Evolutionary conservation across 2,888 invertebrate genomes (phyloP).

Genomic region (Griposia aprilina): DNA sequence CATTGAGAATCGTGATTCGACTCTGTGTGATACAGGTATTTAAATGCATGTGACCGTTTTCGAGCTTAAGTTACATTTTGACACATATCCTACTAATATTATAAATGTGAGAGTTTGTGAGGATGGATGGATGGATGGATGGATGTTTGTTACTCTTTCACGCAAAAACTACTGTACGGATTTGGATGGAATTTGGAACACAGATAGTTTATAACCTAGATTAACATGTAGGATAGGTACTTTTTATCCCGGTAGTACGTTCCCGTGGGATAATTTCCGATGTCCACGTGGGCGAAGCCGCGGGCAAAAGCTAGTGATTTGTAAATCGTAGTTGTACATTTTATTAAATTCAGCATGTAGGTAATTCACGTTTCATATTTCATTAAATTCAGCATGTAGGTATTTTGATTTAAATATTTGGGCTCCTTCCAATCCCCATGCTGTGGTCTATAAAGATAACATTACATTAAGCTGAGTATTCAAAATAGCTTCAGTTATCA

Average conservation of each 20-base stretch:
- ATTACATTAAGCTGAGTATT: background rate
- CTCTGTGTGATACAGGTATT: background rate
- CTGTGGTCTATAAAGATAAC: background rate
- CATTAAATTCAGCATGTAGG: background rate
- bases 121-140: too few relatives aligned
- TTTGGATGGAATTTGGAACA: too few relatives aligned
- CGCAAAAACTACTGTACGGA: too few relatives aligned
- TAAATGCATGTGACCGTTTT: background rate
- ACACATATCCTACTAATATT: background rate
- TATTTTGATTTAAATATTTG: background rate
- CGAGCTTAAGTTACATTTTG: background rate
- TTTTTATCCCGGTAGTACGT: too few relatives aligned
- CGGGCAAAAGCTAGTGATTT: too few relatives aligned
- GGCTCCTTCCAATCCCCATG: background rate
- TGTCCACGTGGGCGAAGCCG: too few relatives aligned
- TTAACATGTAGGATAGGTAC: too few relatives aligned
- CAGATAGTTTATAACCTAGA: too few relatives aligned
- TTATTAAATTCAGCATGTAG: background rate
- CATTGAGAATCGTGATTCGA: conserved; percentile 1
- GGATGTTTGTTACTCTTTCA: too few relatives aligned
- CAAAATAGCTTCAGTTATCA: background rate
- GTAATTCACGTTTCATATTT: too few relatives aligned
- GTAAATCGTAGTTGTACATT: background rate
- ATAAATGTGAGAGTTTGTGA: too few relatives aligned
- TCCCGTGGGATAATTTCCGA: too few relatives aligned